A percentile compares a stretch with the other conserved stretches of the same genome.
phyloP scores from a whole-genome alignment of 2,113 vertebrate genomes.

The Donacobius atricapilla region DNA sequence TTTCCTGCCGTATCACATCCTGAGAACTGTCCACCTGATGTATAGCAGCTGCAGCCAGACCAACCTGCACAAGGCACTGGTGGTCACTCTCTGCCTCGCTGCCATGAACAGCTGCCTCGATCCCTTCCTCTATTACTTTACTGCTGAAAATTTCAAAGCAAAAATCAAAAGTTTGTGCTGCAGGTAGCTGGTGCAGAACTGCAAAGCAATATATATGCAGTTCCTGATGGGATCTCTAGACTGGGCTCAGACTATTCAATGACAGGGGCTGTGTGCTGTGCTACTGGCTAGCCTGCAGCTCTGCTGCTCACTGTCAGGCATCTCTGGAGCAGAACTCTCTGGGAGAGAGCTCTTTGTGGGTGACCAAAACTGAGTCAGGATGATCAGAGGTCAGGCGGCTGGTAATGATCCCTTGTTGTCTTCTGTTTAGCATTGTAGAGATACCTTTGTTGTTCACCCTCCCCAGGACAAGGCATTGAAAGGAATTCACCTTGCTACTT shows the following conservation, averaged over 20 bases:
- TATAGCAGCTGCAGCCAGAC: neutral
- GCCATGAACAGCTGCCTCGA: conserved; percentile 74
- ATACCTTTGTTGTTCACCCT: neutral
- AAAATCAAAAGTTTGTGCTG: conserved; percentile 24
- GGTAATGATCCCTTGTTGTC: neutral
- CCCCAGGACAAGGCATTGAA: neutral
- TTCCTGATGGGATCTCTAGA: neutral
- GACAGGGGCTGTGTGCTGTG: neutral
- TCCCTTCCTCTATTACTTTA: conserved; percentile 79
- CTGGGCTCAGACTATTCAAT: neutral
- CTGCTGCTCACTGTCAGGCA: neutral
- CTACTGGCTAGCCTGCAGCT: neutral
- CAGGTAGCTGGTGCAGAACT: neutral
- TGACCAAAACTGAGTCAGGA: neutral
- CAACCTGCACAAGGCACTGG: conserved; percentile 51
- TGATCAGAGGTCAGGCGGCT: neutral
- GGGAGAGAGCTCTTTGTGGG: neutral
- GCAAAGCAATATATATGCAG: accelerated
- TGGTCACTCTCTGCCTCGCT: conserved; percentile 69
- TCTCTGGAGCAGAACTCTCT: neutral
- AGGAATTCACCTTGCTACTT: neutral
- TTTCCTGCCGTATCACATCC: conserved; percentile 78
- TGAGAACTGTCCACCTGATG: conserved; percentile 69
- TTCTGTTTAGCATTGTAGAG: neutral
- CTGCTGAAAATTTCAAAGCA: conserved; percentile 76